These are phyloP conservation scores for Apocrypta bakeri DNA, from an alignment of 1,140 invertebrate species.

Conservation along the genomic window DNA sequence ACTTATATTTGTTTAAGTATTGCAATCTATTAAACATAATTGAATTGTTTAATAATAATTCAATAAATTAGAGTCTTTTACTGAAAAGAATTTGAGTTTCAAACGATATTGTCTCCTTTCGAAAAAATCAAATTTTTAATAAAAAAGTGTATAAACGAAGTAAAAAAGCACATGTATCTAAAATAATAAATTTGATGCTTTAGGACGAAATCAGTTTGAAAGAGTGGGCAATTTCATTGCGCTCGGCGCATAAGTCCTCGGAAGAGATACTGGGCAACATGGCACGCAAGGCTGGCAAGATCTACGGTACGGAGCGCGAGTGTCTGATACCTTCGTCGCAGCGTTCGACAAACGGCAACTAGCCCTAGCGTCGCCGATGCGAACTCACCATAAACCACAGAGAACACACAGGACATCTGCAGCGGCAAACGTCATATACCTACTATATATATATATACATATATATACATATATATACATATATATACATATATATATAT, in stretches of 20 bases:
- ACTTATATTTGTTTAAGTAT: too few species aligned
- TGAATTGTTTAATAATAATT: too few species aligned
- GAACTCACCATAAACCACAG: background rate
- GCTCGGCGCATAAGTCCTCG: constrained; percentile 93
- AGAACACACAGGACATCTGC: background rate
- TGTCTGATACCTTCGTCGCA: constrained; percentile 72
- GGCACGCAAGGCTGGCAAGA: constrained; percentile 97
- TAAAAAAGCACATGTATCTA: too few species aligned
- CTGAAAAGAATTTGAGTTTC: too few species aligned
- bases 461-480: background rate
- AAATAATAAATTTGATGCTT: background rate
- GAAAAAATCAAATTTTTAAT: too few species aligned
- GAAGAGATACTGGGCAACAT: constrained; percentile 93
- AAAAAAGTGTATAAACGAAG: too few species aligned
- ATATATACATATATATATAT: background rate
- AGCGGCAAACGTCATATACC: constrained; percentile 55
- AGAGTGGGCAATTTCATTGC: constrained; percentile 93
- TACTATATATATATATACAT: background rate
- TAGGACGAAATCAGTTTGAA: constrained; percentile 96
- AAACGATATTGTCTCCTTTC: too few species aligned
- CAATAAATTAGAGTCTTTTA: too few species aligned
- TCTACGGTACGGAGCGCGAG: constrained; percentile 89
- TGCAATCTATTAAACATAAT: too few species aligned
- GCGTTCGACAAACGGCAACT: constrained; percentile 77
- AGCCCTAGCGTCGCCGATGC: constrained; percentile 53